Evolutionary conservation across 2,113 vertebrate genomes (phyloP).

Genomic region (Atractosteus spatula): DNA sequence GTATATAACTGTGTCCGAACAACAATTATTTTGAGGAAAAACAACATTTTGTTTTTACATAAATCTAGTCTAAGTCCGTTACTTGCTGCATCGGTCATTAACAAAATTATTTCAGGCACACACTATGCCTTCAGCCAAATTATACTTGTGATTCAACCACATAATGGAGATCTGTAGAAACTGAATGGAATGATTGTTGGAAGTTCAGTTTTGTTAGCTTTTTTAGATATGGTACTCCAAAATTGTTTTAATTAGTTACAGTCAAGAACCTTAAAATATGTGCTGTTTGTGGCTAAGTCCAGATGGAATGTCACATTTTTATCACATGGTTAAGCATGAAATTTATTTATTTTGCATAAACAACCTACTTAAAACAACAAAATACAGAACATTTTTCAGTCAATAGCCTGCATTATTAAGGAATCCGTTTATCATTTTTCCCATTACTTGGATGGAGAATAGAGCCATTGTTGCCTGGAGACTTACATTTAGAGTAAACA

Average conservation of each 20-base stretch:
- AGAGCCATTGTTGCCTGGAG: conserved; percentile 66
- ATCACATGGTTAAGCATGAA: conserved; percentile 92
- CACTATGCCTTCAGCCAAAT: conserved; percentile 61
- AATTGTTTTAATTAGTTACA: conserved; percentile 92
- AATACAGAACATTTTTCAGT: conserved; percentile 62
- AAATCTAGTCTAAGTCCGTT: conserved; percentile 56
- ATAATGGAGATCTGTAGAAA: conserved; percentile 64
- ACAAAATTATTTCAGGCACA: conserved; percentile 72
- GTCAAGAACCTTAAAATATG: conserved; percentile 66
- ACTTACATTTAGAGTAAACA: conserved; percentile 80
- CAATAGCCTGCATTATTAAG: conserved; percentile 64
- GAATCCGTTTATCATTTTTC: conserved; percentile 49
- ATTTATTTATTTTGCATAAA: conserved; percentile 84
- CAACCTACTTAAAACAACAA: conserved; percentile 78
- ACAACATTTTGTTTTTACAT: conserved; percentile 67
- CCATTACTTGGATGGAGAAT: conserved; percentile 61
- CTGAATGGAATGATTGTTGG: conserved; percentile 54
- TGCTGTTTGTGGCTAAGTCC: conserved; percentile 66
- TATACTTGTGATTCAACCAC: conserved; percentile 68
- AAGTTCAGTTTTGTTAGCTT: conserved; percentile 51
- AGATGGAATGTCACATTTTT: conserved; percentile 86
- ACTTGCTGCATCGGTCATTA: conserved; percentile 58
- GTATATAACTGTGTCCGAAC: too few relatives aligned
- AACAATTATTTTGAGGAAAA: conserved; percentile 50
- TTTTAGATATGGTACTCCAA: conserved; percentile 82